A percentile compares a stretch with the other conserved stretches of the same genome.
Conservation (phyloP, 2,888 invertebrate genomes). For the Chrysolina haemoptera region DNA sequence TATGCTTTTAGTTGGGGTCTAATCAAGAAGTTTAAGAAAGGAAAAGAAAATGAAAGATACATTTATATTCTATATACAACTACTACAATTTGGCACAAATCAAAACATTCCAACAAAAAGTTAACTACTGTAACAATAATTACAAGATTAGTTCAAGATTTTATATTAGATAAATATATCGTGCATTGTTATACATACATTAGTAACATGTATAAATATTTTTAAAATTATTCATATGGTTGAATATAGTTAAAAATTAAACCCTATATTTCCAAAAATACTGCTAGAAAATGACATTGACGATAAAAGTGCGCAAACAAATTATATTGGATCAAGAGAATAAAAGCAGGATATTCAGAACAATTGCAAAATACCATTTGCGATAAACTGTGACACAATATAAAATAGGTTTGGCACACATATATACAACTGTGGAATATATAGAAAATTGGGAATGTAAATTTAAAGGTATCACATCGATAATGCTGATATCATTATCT, state of each 20-base stretch:
- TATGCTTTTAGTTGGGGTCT: neutral
- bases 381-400: slow-evolving; percentile 8
- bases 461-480: slow-evolving; percentile 17
- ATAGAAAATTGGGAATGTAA: neutral
- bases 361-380: neutral
- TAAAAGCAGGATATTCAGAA: neutral
- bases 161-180: slow-evolving; percentile 17
- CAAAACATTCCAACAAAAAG: slow-evolving; percentile 8
- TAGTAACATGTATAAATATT: slow-evolving; percentile 8
- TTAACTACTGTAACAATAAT: slow-evolving; percentile 20
- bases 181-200: slow-evolving; percentile 22
- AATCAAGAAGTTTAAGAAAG: slow-evolving; percentile 3
- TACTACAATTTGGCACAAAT: slow-evolving; percentile 10
- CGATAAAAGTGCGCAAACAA: neutral
- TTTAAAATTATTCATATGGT: neutral
- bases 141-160: slow-evolving; percentile 22
- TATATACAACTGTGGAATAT: neutral
- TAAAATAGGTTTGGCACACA: neutral
- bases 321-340: neutral
- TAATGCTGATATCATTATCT: neutral
- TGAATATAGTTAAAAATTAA: neutral
- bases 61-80: slow-evolving; percentile 16
- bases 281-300: neutral
- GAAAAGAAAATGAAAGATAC: neutral
- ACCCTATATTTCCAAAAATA: neutral